These are phyloP conservation scores for Zoanthus sociatus DNA, from an alignment of 92 coral and sea anemone species.

Conservation along the genomic window DNA sequence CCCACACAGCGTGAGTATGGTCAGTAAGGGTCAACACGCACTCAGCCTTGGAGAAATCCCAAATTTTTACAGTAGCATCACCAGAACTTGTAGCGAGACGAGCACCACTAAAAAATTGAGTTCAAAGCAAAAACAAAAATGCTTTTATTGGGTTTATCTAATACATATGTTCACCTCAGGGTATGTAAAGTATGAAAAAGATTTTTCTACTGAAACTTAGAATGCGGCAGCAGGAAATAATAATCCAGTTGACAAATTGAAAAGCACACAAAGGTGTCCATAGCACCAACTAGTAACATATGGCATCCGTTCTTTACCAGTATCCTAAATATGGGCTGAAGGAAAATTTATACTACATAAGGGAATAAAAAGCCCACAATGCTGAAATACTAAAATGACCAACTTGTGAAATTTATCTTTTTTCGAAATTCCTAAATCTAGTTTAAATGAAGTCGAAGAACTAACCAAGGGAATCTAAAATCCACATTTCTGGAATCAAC, in stretches of 20 bases:
- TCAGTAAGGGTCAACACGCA: constrained; percentile 93
- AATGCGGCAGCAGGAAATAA: not conserved
- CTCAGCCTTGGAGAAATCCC: constrained; percentile 99
- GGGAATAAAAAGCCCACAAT: not conserved
- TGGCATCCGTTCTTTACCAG: not conserved
- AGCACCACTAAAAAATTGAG: constrained; percentile 78
- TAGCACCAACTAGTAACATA: not conserved
- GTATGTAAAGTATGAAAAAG: not conserved
- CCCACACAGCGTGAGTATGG: constrained; percentile 99
- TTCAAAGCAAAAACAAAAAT: not conserved
- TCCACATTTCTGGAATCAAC: not conserved
- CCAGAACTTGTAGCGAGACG: constrained; percentile 97
- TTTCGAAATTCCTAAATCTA: not conserved
- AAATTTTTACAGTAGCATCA: constrained; percentile 94
- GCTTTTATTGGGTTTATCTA: not conserved
- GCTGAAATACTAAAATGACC: too few relatives aligned
- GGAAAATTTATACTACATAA: not conserved
- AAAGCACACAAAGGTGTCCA: not conserved
- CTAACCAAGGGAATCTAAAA: not conserved
- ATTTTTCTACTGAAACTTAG: not conserved
- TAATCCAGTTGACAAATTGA: not conserved
- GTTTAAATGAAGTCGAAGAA: not conserved
- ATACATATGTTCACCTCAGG: not conserved
- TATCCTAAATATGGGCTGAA: too few relatives aligned
- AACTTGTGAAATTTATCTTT: not conserved